Base-by-base conservation (phyloP, 2,888 invertebrate genomes). In the Apotomis turbidana region DNA sequence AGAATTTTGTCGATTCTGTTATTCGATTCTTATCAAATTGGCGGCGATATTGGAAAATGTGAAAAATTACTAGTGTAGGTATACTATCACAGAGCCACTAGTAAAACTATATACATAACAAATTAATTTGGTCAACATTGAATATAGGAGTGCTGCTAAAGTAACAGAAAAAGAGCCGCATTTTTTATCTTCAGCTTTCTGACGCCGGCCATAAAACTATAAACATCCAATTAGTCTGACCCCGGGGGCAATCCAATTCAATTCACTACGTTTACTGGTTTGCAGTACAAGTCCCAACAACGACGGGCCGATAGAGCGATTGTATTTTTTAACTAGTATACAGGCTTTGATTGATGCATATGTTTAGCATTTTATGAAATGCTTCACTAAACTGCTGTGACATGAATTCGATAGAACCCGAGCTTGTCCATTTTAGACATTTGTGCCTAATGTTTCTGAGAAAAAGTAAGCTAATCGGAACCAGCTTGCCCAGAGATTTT, bases 171-270 rank as follows among this genome's bases (percentile, higher is more conserved):
- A 61, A 41, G 9, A 3, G 27, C 8, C 41, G 8, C 49, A 52
- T 49, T 67, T 15, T 64, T 61, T 55, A 72, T 61, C 61, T 57
- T 10, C 49, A 12, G 2, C 49, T 36, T 61, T 36, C 66, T 62
- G 63, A 27, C 52, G 64, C 66, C 57, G 15, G 63, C 64, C 54
- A 68, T 60, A 54, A 63, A 71, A 74, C 70, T 68, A 63, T 63
- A 73, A 71, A 67, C 58, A 13, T 60, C 72, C 74, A 76, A 78
- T 77, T 74, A 76, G 64, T 57, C 59, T 76, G 77, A 74, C 76
- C 77, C 74, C 74, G 68, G 52, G 73, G 41, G 70, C 76, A 76
- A 78, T 76, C 74, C 62, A 63, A 75, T 78, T 73, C 77, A 78
- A 76, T 76, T 77, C 71, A 68, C 71, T 27, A 41, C 57, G 70